Evolutionary conservation across 2,888 invertebrate genomes (phyloP).

Genomic region (Pilophorus perplexus): DNA sequence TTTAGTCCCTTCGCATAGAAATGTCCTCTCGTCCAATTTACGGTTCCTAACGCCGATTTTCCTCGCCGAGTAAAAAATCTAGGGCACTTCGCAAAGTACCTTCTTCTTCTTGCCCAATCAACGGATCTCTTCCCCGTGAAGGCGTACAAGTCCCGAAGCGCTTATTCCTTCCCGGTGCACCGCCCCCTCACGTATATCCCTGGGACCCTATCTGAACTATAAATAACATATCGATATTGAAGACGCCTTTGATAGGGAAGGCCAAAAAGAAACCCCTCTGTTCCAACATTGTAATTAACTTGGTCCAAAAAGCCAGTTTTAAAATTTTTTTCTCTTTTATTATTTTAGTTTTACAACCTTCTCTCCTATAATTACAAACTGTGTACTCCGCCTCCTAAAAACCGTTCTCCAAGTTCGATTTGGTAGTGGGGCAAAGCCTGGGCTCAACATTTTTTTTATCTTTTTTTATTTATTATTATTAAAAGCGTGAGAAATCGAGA

Average conservation of each 20-base stretch:
- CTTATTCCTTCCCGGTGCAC: background rate
- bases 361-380: slow-evolving; percentile 35
- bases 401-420: background rate
- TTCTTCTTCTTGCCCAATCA: too few relatives aligned
- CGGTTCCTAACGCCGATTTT: too few relatives aligned
- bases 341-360: slow-evolving; percentile 32
- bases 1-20: too few relatives aligned
- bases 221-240: slow-evolving; percentile 38
- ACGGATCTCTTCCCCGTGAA: too few relatives aligned
- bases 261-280: background rate
- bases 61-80: too few relatives aligned
- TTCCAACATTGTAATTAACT: slow-evolving; percentile 34
- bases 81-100: too few relatives aligned
- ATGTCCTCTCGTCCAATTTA: too few relatives aligned
- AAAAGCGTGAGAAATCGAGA: slow-evolving; percentile 37
- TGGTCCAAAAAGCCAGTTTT: slow-evolving; percentile 19
- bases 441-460: background rate
- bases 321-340: slow-evolving; percentile 7
- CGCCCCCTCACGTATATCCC: slow-evolving; percentile 29
- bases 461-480: slow-evolving; percentile 31
- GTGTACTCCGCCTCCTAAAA: slow-evolving; percentile 28
- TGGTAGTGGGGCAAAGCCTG: background rate
- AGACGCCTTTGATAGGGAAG: slow-evolving; percentile 2
- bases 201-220: slow-evolving; percentile 6
- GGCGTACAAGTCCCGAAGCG: too few relatives aligned